phyloP scores from a whole-genome alignment of 2,113 vertebrate species.

The Rhizomys pruinosus region DNA sequence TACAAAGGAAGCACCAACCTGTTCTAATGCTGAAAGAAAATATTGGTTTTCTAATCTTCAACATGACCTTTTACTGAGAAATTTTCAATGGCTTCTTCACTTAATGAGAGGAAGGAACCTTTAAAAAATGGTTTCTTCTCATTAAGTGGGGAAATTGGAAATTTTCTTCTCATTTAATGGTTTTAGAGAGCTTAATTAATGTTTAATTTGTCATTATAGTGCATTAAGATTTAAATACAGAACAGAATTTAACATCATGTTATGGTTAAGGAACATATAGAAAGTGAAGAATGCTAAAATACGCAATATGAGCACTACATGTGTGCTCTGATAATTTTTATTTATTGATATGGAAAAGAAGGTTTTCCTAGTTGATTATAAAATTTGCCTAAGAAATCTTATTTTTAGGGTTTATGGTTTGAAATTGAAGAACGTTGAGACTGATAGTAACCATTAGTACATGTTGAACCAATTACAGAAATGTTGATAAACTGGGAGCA shows the following conservation, averaged over 20 bases:
- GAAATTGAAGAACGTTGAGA: conserved; percentile 15
- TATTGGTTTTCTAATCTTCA: conserved; percentile 26
- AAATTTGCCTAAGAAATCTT: conserved; percentile 26
- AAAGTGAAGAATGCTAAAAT: not conserved
- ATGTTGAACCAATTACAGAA: conserved; percentile 27
- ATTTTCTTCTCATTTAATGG: not conserved
- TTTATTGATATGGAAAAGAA: not conserved
- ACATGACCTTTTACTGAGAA: conserved; percentile 14
- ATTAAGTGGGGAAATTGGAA: conserved; percentile 9
- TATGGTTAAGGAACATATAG: not conserved
- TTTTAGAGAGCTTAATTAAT: conserved; percentile 1
- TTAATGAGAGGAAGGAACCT: conserved; percentile 20
- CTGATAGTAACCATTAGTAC: conserved; percentile 39
- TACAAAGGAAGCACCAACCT: not conserved
- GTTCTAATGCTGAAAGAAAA: conserved; percentile 3
- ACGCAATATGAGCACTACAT: not conserved
- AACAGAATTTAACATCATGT: not conserved
- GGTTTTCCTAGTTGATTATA: not conserved
- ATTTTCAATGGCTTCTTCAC: not conserved
- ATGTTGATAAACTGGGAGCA: not conserved
- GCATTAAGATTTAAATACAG: conserved; percentile 25
- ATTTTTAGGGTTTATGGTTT: conserved; percentile 32
- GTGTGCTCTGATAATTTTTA: not conserved
- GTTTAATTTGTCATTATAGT: conserved; percentile 55
- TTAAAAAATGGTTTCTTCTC: not conserved